Base-by-base conservation (phyloP, 2,888 invertebrate genomes). In the Fabriciana adippe region DNA sequence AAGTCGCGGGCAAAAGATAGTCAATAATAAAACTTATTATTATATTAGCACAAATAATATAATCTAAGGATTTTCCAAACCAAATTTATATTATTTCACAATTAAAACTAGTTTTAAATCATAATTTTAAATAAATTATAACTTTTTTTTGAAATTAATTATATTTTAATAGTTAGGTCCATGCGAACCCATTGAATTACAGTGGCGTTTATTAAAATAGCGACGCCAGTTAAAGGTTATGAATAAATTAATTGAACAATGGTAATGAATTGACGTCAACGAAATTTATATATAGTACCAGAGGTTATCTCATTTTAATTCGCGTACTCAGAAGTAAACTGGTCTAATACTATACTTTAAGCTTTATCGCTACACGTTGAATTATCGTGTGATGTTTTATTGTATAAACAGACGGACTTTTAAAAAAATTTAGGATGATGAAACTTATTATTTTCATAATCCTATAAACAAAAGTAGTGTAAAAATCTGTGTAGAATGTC, bases 311-410 rank as follows among this genome's bases (percentile, higher is more conserved):
- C 48, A 59, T 79, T 79, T 77, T 76, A 76, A 68, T 70, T 69
- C 75, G 76, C 73, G 75, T 74, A 66, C 74, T 79, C 74, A 73
- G 78, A 79, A 76, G 75, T 75, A 77, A 76, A 78, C 79, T 73
- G 74, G 73, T 80, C 84, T 85, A 86, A 85, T 86, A 84, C 79
- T 72, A 79, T 79, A 74, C 70, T 81, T 82, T 81, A 81, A 65
- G 60, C 65, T 67, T 75, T 77, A 81, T 79, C 76, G 67, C 31
- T 45, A 72, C 68, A 68, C 79, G 78, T 78, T 76, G 78, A 75
- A 78, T 73, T 67, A 75, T 76, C 77, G 72, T 68, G 64, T 73
- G 75, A 75, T 73, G 68, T 75, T 76, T 73, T 72, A 68, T 69
- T 69, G 59, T 64, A 68, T 72, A 68, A 72, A 69, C 61, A 71